Evolutionary conservation across 2,888 invertebrate genomes (phyloP).

Genomic region (Phortica magna): DNA sequence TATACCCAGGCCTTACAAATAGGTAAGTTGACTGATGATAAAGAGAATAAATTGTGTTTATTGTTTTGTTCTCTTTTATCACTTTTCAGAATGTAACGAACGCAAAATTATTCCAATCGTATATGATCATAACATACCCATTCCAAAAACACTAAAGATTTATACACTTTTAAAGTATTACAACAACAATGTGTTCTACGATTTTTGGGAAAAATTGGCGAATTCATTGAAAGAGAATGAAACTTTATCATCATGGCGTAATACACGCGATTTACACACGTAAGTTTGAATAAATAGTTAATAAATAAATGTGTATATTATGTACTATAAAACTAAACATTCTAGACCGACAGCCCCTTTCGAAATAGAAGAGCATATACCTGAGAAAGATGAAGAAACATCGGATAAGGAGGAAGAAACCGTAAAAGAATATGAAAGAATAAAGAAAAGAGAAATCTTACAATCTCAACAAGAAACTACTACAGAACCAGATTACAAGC

Average conservation of each 20-base stretch:
- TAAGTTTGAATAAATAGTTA: conserved; percentile 39
- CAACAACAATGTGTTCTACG: conserved; percentile 79
- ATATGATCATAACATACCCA: conserved; percentile 81
- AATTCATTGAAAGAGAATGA: conserved; percentile 78
- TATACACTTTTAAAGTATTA: conserved; percentile 83
- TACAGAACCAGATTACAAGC: not conserved
- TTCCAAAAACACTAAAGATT: conserved; percentile 84
- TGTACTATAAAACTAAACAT: not conserved
- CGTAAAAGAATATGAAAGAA: not conserved
- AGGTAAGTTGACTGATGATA: conserved; percentile 79
- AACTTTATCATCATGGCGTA: conserved; percentile 41
- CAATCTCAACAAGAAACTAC: not conserved
- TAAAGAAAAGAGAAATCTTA: not conserved
- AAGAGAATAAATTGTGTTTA: not conserved
- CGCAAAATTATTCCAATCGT: conserved; percentile 86
- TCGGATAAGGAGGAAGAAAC: not conserved
- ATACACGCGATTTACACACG: conserved; percentile 46
- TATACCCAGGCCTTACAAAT: conserved; percentile 90
- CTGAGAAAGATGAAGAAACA: not conserved
- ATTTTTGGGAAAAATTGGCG: conserved; percentile 86
- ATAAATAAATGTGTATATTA: not conserved
- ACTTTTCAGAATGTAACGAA: conserved; percentile 79
- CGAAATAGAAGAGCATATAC: not conserved
- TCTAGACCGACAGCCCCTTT: not conserved
- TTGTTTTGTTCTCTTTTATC: conserved; percentile 3